Base-by-base conservation (phyloP, 2,888 invertebrate genomes). In the Cantharis rufa region DNA sequence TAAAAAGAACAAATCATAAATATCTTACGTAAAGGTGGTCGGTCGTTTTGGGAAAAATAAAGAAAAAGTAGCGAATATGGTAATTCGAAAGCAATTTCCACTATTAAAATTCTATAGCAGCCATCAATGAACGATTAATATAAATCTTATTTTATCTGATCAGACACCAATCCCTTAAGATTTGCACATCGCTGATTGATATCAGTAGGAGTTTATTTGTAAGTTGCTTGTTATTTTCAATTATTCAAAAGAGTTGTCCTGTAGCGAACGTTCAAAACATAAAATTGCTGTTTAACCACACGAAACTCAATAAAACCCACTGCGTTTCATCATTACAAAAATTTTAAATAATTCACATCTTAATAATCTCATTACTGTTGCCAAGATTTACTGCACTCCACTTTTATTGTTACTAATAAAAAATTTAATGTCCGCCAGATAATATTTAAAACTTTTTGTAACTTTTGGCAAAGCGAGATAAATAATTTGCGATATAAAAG, bases 121-220 rank as follows among this genome's bases (percentile, higher is more conserved):
- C 27, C 28, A 28, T 72, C 74, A 74, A 24, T 48, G 70, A 15
- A 64, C 69, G 70, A 74, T 74, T 74, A 74, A 74, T 74, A 74
- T 62, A 15, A 62, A 74, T 68, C 69, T 61, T 63, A 64, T 74
- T 63, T 18, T 64, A 74, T 74, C 74, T 70, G 70, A 63, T 74
- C 74, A 70, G 63, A 70, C 74, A 74, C 70, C 70, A 70, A 74
- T 74, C 74, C 63, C 70, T 74, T 70, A 74, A 70, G 81, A 81
- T 80, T 79, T 77, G 80, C 81, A 80, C 75, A 81, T 81, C 80
- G 82, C 81, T 82, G 82, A 80, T 80, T 77, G 79, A 48, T 81
- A 82, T 82, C 81, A 81, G 80, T 82, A 82, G 82, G 82, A 82
- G 82, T 82, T 82, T 81, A 80, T 81, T 78, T 73, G 78, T 77